Percentiles rank a stretch among this genome's conserved stretches.
Evolutionary conservation across 2,888 invertebrate species (phyloP).

Genomic region (Bibio marci): DNA sequence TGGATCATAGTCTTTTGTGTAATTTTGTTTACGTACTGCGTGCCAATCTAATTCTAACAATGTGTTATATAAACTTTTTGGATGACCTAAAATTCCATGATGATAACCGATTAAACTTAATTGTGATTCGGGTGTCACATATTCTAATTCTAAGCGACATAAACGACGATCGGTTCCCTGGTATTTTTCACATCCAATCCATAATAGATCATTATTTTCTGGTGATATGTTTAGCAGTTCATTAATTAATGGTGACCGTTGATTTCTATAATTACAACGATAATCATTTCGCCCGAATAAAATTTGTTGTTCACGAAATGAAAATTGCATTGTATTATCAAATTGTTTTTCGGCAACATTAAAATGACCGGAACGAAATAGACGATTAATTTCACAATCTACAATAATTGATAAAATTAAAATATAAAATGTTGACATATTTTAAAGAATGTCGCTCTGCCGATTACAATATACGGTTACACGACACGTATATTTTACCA

Average conservation of each 20-base stretch:
- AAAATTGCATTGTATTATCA: conserved; percentile 14
- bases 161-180: conserved; percentile 22
- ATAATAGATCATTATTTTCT: conserved; percentile 21
- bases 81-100: conserved; percentile 25
- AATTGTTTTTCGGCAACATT: conserved; percentile 12
- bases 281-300: conserved; percentile 21
- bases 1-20: conserved; percentile 19
- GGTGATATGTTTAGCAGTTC: conserved; percentile 17
- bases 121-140: conserved; percentile 20
- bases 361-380: conserved; percentile 26
- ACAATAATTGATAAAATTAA: no score
- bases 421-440: no score
- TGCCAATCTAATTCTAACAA: conserved; percentile 19
- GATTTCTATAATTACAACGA: conserved; percentile 20
- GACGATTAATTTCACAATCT: conserved; percentile 23
- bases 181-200: conserved; percentile 26
- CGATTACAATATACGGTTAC: no score
- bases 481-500: conserved; percentile 6
- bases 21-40: conserved; percentile 17
- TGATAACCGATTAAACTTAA: conserved; percentile 19
- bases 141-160: conserved; percentile 21
- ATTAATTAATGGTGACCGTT: conserved; percentile 23
- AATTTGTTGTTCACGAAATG: conserved; percentile 16
- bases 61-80: conserved; percentile 22
- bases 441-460: no score